phyloP scores from a whole-genome alignment of 2,888 invertebrate genomes.

The Papilio demoleus region DNA sequence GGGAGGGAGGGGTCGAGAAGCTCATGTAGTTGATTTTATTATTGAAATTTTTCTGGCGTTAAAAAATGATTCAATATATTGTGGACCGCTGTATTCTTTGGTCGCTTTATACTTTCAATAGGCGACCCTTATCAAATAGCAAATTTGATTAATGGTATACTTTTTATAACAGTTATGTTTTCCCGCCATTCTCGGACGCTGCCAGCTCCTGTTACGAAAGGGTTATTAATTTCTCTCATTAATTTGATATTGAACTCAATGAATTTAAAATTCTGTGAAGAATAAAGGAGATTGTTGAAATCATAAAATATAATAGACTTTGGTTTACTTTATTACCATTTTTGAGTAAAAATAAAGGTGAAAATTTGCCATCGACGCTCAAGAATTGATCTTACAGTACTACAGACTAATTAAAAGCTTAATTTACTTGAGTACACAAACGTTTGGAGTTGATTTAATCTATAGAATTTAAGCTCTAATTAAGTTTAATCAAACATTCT shows the following conservation, averaged over 20 bases:
- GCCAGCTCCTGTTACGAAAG: constrained; percentile 9
- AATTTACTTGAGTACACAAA: no score
- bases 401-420: no score
- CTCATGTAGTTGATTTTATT: no score
- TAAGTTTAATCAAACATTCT: no score
- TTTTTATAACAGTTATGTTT: background rate
- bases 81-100: constrained; percentile 2
- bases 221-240: constrained; percentile 11
- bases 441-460: no score
- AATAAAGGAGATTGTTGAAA: background rate
- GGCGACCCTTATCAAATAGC: background rate
- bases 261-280: background rate
- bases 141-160: background rate
- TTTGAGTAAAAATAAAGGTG: no score
- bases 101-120: constrained; percentile 1
- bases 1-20: no score
- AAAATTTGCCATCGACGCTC: no score
- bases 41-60: background rate
- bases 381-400: no score
- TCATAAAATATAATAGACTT: no score
- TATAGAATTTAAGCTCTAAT: no score
- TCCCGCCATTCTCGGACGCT: background rate
- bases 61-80: background rate
- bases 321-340: no score
- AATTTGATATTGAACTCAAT: constrained; percentile 6